Base-by-base conservation (phyloP, 2,113 vertebrate species). In the Malurus melanocephalus region DNA sequence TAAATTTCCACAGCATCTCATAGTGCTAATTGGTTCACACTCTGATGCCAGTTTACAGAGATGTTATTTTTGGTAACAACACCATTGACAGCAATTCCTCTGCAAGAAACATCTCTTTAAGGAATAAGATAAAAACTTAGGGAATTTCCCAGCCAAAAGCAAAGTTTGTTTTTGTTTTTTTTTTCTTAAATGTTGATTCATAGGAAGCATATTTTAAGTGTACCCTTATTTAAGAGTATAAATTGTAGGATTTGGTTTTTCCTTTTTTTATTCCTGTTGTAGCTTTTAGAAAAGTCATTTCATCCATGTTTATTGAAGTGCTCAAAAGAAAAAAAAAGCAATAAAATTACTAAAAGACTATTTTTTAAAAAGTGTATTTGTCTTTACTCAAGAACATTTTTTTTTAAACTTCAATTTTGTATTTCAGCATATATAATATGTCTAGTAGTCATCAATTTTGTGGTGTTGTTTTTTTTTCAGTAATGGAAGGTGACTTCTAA, bases 11-110 rank as follows among this genome's bases (percentile, higher is more conserved):
- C 67, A 80, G 55, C 78, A 82, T 87, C 67, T 93, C 90, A 88
- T 52, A 86, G 60, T 79, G 74, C 82, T 96, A 96, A 96, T 95
- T 96, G 91, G 48, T 92, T 95, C 80, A 72, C 62, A 72, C 33
- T 88, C 81, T 88, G 53, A 80, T 76, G 82, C 56, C 79, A 86
- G 21, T 43, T 85, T 91, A 83, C 53, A 89, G 80, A 85, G 69
- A 79, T 66, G 45, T 90, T 85, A 60, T 72, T 95, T 94, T 88
- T 88, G 53, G 68, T 92, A 90, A 81, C 57, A 86, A 53, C 24
- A 56, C 11, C 7, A 16, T 30, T 82, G 74, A 89, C 83, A 65
- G 48, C 15, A 86, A 93, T 86, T 86, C 35, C 19, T 90, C 32
- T 82, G 11, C 38, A 84, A 72, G 10, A 40, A 92, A 23, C 2